Evolutionary conservation across 2,113 vertebrate genomes (phyloP), one percentile per base, ranked within the genome.

Genomic region (Monopterus albus): DNA sequence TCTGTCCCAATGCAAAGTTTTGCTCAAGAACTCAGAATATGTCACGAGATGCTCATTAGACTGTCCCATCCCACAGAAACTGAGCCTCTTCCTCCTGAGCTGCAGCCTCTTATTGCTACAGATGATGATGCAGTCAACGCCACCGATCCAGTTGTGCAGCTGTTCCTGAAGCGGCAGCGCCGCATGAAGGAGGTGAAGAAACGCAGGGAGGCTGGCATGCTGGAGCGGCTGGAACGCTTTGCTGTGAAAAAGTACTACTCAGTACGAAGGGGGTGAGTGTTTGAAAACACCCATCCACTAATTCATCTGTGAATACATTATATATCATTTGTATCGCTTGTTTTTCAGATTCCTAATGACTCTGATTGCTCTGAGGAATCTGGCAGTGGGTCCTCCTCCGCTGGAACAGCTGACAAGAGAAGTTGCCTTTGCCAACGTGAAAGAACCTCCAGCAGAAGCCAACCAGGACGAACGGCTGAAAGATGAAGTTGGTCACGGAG

Each of bases 271-370:
- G 96, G 95, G 97, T 97, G 49, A 85, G 94, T 82, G 14, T 10
- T 15, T 13, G 14, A 5, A 6, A 7, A 17, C 12, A 3, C 13
- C 6, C n/a, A 15, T 29, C 18, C 20, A 17, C 2, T 4, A 23
- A 59, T 51, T 1, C 2, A n/a, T 52, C 13, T 1, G n/a, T 26
- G 2, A 23, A 38, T 9, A 2, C 5, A 3, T 10, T 40, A 40
- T 12, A 8, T 49, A 26, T 65, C n/a, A 33, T 50, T 20, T 17
- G 40, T 35, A 17, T 33, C 13, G 15, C 17, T n/a, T 53, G 25
- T 61, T n/a, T 5, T 49, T 10, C 7, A 97, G 96, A 49, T 93
- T 97, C 62, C 84, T 99, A 64, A 98, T 98, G 97, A 96, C 95
- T 0, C 83, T 91, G 20, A 98, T 98, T 7, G 95, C 97, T 0